Evolutionary conservation across 1,140 invertebrate species (phyloP).

Genomic region (Leguminivora glycinivorella): DNA sequence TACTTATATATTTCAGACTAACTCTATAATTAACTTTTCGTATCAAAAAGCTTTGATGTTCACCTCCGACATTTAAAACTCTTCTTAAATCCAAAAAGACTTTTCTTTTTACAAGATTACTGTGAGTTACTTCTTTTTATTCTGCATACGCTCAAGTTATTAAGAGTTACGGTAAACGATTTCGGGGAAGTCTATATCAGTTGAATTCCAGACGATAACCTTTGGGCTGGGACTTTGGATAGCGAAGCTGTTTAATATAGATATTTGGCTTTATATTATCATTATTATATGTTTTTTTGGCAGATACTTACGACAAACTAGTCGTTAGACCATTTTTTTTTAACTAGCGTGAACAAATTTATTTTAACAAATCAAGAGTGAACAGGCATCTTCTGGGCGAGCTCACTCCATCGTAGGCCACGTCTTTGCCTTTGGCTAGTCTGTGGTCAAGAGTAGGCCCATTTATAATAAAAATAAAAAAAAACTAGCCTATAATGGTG

Average conservation of each 20-base stretch:
- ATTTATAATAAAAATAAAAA: too few species aligned
- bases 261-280: not conserved
- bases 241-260: not conserved
- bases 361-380: too few species aligned
- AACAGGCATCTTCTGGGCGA: too few species aligned
- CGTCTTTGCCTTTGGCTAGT: too few species aligned
- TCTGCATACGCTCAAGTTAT: not conserved
- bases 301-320: too few species aligned
- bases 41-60: constrained; percentile 11
- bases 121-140: not conserved
- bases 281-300: too few species aligned
- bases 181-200: not conserved
- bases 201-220: not conserved
- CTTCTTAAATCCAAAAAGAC: not conserved
- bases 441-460: too few species aligned
- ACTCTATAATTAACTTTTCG: constrained; percentile 1
- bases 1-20: not conserved
- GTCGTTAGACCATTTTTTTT: too few species aligned
- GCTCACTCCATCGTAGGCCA: too few species aligned
- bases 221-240: not conserved
- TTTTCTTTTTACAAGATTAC: not conserved
- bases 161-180: constrained; percentile 8
- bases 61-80: not conserved
- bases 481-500: too few species aligned
- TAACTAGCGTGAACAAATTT: too few species aligned